Base-by-base conservation (phyloP, 2,888 invertebrate species). In the Eilema sororculum region DNA sequence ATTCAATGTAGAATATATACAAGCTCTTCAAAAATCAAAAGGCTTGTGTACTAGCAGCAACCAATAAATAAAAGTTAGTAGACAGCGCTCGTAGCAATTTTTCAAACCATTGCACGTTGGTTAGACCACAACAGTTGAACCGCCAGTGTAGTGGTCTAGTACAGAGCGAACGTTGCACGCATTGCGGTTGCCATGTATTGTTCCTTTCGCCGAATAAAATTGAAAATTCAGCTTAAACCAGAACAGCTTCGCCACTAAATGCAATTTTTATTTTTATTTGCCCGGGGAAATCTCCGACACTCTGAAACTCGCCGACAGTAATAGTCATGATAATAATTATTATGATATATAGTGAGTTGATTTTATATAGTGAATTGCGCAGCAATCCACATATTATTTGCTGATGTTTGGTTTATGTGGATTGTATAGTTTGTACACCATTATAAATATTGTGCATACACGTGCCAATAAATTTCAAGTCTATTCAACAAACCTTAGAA, bases 121-220 rank as follows among this genome's bases (percentile, higher is more conserved):
- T 69, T 75, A 20, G 20, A 52, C 68, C 59, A 72, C 72, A 63
- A 80, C 59, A 77, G 82, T 78, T 69, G 66, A 68, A 70, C 72
- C 73, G 71, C 72, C 69, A 75, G 70, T 77, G 73, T 76, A 75
- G 77, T 64, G 78, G 80, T 77, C 70, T 58, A 60, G 67, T 73
- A 70, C 67, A 69, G 72, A 77, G 73, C 76, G 73, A 73, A 75
- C 76, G 67, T 66, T 46, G 68, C 77, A 79, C 82, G 79, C 81
- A 83, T 72, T 84, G 82, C 79, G 82, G 81, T 82, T 52, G 28
- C 46, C 30, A 62, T 69, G 69, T 78, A 79, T 81, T 79, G 82
- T 79, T 83, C 73, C 69, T 78, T 82, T 77, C 73, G 73, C 81
- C 70, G 60, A 75, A 78, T 79, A 82, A 78, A 81, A 82, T 78